These are phyloP conservation scores for Neoarius graeffei DNA, from an alignment of 2,113 vertebrate species.

Conservation along the genomic window DNA sequence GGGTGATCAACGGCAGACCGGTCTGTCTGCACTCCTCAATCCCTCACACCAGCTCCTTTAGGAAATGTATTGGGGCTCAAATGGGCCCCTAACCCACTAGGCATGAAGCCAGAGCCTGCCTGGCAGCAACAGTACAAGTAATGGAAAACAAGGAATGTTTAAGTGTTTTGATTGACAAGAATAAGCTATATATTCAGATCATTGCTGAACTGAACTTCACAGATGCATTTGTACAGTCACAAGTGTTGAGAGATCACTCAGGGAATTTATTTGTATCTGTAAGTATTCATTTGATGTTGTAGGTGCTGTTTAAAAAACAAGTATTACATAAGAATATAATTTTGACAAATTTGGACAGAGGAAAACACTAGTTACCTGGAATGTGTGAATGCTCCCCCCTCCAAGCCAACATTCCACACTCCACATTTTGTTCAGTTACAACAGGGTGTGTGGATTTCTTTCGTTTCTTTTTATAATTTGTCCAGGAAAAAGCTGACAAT, in stretches of 20 bases:
- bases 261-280: background rate
- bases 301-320: background rate
- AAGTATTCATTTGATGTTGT: background rate
- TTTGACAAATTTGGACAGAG: background rate
- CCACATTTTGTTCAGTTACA: conserved; percentile 31
- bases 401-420: conserved; percentile 47
- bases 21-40: conserved; percentile 41
- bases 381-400: background rate
- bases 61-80: conserved; percentile 3
- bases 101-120: conserved; percentile 54
- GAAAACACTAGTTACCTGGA: conserved; percentile 11
- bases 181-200: background rate
- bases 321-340: background rate
- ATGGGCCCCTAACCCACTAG: conserved; percentile 23
- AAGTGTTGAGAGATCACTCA: too few relatives aligned
- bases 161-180: background rate
- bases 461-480: conserved; percentile 99
- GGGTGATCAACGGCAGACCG: conserved; percentile 44
- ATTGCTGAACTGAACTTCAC: background rate
- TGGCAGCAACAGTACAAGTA: background rate
- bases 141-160: background rate
- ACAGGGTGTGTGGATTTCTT: conserved; percentile 85
- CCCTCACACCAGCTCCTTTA: conserved; percentile 43
- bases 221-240: conserved; percentile 59
- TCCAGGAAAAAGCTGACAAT: conserved; percentile 98